phyloP scores from a whole-genome alignment of 2,888 invertebrate species.

The Coleophora deauratella region DNA sequence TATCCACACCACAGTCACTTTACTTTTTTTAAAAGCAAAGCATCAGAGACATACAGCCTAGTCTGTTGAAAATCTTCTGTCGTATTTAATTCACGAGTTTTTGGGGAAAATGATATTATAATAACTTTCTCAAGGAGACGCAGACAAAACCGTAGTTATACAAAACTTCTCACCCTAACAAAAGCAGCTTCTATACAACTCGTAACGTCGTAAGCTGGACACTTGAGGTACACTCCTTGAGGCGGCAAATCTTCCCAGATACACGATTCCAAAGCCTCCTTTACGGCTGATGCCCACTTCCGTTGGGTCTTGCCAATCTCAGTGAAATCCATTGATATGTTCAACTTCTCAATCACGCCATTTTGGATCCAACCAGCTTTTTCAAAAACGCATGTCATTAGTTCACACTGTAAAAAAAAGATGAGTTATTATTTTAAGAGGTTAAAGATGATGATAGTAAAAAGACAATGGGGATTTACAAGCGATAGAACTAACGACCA shows the following conservation, averaged over 20 bases:
- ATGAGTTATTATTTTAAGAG: too few relatives aligned
- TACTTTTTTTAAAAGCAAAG: too few relatives aligned
- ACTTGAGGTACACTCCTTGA: conserved; percentile 37
- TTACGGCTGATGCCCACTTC: conserved; percentile 36
- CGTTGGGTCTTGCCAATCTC: conserved; percentile 33
- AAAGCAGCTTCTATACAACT: conserved; percentile 36
- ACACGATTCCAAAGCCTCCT: conserved; percentile 31
- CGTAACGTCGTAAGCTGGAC: conserved; percentile 45
- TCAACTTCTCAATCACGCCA: conserved; percentile 31
- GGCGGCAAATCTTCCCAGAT: conserved; percentile 29
- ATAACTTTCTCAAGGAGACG: too few relatives aligned
- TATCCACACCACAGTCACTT: too few relatives aligned
- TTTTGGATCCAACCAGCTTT: conserved; percentile 36
- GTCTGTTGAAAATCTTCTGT: too few relatives aligned
- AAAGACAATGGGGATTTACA: too few relatives aligned
- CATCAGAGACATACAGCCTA: too few relatives aligned
- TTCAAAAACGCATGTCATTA: conserved; percentile 37
- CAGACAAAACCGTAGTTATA: too few relatives aligned
- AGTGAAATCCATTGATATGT: conserved; percentile 30
- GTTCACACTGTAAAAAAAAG: conserved; percentile 41
- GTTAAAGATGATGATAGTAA: not conserved
- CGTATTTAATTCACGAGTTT: too few relatives aligned
- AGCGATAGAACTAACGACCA: too few relatives aligned
- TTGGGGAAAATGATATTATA: too few relatives aligned
- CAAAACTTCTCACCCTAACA: conserved; percentile 34